A percentile compares a stretch with the other conserved stretches of the same genome.
Conservation (phyloP, 2,113 vertebrate species). For the Chinchilla lanigera region DNA sequence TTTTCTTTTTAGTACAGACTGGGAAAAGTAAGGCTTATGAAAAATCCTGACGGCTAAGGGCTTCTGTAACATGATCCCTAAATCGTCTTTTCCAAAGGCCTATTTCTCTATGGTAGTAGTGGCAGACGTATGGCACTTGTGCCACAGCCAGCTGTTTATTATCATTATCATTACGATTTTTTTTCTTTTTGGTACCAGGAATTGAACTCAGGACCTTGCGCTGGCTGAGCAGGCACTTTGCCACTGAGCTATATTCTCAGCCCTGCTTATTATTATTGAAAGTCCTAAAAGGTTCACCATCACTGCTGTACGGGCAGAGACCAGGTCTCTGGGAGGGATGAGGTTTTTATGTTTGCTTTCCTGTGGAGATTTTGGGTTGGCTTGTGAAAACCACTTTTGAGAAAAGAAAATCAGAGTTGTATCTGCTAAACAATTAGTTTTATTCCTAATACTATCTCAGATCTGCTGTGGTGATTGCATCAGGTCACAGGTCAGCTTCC, state of each 20-base stretch:
- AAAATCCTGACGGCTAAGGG: not conserved
- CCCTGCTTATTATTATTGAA: not conserved
- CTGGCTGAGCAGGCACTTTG: not conserved
- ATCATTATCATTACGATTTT: not conserved
- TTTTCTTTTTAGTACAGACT: slow-evolving; percentile 25
- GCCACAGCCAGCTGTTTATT: not conserved
- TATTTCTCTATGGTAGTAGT: not conserved
- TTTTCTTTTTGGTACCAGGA: too few relatives aligned
- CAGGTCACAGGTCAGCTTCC: not conserved
- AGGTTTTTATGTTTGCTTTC: not conserved
- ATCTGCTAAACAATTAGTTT: not conserved
- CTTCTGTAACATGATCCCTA: not conserved
- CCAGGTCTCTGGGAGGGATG: not conserved
- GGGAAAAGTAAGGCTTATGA: not conserved
- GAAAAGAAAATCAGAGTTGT: not conserved
- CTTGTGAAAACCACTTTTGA: not conserved
- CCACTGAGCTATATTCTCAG: too few relatives aligned
- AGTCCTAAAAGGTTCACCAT: not conserved
- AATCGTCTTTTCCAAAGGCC: not conserved
- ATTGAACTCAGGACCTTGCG: too few relatives aligned
- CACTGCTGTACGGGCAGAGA: not conserved
- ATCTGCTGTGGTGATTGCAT: not conserved
- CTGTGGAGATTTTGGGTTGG: not conserved
- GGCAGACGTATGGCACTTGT: not conserved
- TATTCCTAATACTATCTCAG: not conserved